These are phyloP conservation scores for Dasysyrphus tricinctus DNA, from an alignment of 2,888 invertebrate species.

Conservation along the genomic window DNA sequence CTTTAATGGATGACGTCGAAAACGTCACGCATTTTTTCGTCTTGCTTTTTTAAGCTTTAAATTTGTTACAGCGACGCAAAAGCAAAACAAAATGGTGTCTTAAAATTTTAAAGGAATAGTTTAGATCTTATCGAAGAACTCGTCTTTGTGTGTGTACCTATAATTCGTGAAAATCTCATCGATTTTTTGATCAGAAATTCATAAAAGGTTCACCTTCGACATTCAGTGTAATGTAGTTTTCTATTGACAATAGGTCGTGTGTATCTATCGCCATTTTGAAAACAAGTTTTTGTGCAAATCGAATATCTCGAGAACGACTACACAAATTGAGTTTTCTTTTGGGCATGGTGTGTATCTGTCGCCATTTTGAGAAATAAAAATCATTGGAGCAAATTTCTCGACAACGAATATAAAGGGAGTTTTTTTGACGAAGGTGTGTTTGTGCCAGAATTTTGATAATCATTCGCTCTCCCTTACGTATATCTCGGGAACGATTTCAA, in stretches of 20 bases:
- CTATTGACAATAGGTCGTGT: not conserved
- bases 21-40: not conserved
- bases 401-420: not conserved
- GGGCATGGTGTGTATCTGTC: not conserved
- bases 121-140: not conserved
- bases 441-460: not conserved
- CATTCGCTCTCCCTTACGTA: rapidly evolving
- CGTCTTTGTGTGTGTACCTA: not conserved
- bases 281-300: not conserved
- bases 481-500: not conserved
- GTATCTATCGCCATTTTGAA: constrained; percentile 9
- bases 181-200: constrained; percentile 8
- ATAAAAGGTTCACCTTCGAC: not conserved
- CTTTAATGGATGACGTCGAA: not conserved
- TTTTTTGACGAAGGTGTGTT: not conserved
- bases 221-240: not conserved
- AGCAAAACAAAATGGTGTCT: constrained; percentile 7
- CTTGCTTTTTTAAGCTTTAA: constrained; percentile 2
- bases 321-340: not conserved
- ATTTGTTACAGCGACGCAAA: not conserved
- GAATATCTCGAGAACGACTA: constrained; percentile 10
- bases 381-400: not conserved
- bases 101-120: not conserved
- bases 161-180: not conserved
- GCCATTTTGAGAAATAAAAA: not conserved